Evolutionary conservation across 2,888 invertebrate species (phyloP).

Genomic region (Agrochola litura): DNA sequence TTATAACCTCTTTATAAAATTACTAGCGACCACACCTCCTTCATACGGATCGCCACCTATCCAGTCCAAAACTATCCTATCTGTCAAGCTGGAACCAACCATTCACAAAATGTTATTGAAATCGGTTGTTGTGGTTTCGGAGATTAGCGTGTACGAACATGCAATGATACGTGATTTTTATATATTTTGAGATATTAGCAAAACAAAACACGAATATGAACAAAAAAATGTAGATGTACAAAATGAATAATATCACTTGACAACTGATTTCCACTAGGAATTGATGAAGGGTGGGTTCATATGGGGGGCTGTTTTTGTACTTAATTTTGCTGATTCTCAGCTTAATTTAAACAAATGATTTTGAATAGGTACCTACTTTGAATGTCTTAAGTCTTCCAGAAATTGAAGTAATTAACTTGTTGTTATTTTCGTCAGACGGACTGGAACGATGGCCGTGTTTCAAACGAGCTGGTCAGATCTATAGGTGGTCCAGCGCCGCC

Average conservation of each 20-base stretch:
- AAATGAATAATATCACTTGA: background rate
- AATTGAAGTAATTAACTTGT: background rate
- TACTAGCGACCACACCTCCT: too few species aligned
- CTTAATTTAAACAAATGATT: background rate
- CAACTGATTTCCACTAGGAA: background rate
- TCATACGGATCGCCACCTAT: too few species aligned
- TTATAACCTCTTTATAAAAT: too few species aligned
- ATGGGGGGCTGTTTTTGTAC: background rate
- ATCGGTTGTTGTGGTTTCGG: too few species aligned
- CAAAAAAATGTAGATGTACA: too few species aligned
- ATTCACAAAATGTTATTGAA: too few species aligned
- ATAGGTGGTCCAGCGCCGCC: conserved; percentile 97
- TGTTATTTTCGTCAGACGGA: conserved; percentile 93
- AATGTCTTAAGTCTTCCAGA: background rate
- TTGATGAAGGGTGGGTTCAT: background rate
- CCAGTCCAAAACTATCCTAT: too few species aligned
- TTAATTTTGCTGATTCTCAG: background rate
- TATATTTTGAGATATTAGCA: too few species aligned
- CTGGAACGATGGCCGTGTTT: conserved; percentile 98
- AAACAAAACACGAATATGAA: too few species aligned
- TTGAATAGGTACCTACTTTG: background rate
- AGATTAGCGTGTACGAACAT: too few species aligned
- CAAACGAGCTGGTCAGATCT: conserved; percentile 96
- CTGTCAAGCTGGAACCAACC: too few species aligned
- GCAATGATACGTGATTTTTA: too few species aligned